A percentile compares a stretch with the other conserved stretches of the same genome.
These are phyloP conservation scores for Phasianus colchicus DNA, from an alignment of 2,113 vertebrate species.

Conservation along the genomic window DNA sequence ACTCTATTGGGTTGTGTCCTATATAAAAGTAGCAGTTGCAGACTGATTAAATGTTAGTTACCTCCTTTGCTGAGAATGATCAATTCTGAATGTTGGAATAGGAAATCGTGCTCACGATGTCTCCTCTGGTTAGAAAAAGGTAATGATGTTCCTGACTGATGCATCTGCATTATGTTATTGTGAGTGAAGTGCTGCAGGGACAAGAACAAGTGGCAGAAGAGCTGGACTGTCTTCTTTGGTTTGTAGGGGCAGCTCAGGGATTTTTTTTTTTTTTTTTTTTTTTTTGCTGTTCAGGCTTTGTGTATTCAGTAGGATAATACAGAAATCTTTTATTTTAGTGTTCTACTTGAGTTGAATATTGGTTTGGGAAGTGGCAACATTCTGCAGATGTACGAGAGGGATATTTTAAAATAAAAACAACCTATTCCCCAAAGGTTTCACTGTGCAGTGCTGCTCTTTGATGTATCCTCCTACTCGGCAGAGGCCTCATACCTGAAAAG, in stretches of 20 bases:
- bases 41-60: neutral
- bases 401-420: neutral
- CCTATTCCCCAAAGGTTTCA: neutral
- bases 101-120: neutral
- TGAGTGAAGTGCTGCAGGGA: neutral
- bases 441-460: neutral
- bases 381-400: neutral
- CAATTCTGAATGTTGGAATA: neutral
- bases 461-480: neutral
- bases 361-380: neutral
- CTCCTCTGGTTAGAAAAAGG: neutral
- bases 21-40: neutral
- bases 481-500: neutral
- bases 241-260: fast-evolving
- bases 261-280: too few species aligned
- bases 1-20: neutral
- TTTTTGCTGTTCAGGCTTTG: neutral
- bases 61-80: neutral
- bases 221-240: neutral
- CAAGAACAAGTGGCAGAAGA: fast-evolving
- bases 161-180: neutral
- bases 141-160: neutral
- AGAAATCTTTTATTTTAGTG: neutral
- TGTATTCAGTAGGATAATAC: neutral
- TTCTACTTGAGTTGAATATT: neutral